Conservation (phyloP, 1,140 invertebrate genomes). For the Scaptomyza graminum region DNA sequence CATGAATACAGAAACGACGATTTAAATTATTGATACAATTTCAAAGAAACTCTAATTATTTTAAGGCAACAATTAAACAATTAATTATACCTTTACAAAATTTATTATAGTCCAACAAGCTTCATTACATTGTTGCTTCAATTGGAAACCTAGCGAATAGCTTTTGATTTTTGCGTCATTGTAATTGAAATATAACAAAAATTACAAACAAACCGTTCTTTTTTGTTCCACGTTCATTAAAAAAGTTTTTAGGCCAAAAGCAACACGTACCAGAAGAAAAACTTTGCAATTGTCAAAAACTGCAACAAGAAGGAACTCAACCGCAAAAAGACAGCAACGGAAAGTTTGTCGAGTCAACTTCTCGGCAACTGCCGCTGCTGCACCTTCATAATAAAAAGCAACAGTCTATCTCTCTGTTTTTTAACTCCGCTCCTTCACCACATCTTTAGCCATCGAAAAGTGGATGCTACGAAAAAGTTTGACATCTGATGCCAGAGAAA, state of each 20-base stretch:
- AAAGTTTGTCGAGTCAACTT: conserved; percentile 46
- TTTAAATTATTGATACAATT: no score
- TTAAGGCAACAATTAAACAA: no score
- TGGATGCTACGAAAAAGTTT: conserved; percentile 43
- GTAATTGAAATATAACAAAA: conserved; percentile 27
- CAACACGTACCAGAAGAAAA: conserved; percentile 61
- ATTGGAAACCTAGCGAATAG: background rate
- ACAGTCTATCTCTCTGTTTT: conserved; percentile 1
- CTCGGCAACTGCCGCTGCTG: conserved; percentile 28
- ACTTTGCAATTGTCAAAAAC: conserved; percentile 73
- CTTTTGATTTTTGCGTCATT: background rate
- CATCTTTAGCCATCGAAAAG: conserved; percentile 12
- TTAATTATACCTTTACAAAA: no score
- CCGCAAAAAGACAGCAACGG: conserved; percentile 46
- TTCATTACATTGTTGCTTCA: background rate
- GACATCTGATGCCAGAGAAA: conserved; percentile 61
- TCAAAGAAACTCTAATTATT: no score
- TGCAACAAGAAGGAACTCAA: conserved; percentile 68
- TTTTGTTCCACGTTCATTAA: conserved; percentile 58
- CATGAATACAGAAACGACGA: no score
- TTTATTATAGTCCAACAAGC: no score
- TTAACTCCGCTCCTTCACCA: background rate
- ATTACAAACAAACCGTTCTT: background rate
- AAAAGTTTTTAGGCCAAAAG: conserved; percentile 64
- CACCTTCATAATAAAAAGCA: conserved; percentile 46